These are phyloP conservation scores for Agonopterix subpropinquella DNA, from an alignment of 2,888 invertebrate genomes.

Conservation along the genomic window DNA sequence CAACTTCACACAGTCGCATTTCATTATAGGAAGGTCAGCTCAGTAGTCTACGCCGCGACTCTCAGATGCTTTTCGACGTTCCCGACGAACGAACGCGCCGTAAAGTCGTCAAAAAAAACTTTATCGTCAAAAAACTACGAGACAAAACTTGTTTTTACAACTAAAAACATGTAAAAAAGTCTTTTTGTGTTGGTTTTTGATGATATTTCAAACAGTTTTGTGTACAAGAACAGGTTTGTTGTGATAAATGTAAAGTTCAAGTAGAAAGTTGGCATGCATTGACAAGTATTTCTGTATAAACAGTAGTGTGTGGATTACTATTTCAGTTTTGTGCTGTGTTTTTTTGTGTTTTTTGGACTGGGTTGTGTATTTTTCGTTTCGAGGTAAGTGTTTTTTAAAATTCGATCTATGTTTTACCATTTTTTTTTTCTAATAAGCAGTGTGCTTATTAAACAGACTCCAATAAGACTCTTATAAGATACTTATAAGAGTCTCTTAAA, in stretches of 20 bases:
- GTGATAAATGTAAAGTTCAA: conserved; percentile 21
- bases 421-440: not conserved
- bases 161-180: conserved; percentile 24
- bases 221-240: conserved; percentile 2
- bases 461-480: too few species aligned
- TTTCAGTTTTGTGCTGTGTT: conserved; percentile 45
- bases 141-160: conserved; percentile 33
- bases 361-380: conserved; percentile 24
- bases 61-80: conserved; percentile 40
- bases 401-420: not conserved
- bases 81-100: conserved; percentile 27
- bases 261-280: conserved; percentile 49
- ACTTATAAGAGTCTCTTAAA: too few species aligned
- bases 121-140: conserved; percentile 32
- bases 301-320: conserved; percentile 32
- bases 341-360: conserved; percentile 35
- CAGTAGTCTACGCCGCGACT: conserved; percentile 14
- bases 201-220: conserved; percentile 1
- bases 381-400: not conserved
- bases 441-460: too few species aligned
- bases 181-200: conserved; percentile 16
- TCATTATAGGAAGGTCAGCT: conserved; percentile 51
- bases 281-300: conserved; percentile 32
- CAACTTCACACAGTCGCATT: conserved; percentile 57
- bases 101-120: conserved; percentile 30